Evolutionary conservation across 1,140 invertebrate genomes (phyloP).

Genomic region (Zaprionus vittiger): DNA sequence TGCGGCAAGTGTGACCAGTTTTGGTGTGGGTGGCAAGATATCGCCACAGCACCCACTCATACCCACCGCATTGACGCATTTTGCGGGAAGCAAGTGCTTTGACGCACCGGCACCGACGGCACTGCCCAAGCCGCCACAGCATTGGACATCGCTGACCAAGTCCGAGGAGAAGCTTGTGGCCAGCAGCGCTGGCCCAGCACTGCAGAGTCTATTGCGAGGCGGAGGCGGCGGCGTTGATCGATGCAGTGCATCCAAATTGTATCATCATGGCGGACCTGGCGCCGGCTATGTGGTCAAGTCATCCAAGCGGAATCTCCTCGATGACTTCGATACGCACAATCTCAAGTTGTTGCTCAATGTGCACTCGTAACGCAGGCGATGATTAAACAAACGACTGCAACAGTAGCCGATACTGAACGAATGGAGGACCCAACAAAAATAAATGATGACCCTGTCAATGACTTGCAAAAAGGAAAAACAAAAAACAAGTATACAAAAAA

Average conservation of each 20-base stretch:
- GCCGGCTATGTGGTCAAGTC: slow-evolving; percentile 60
- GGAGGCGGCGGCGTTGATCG: slow-evolving; percentile 39
- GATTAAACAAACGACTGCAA: slow-evolving; percentile 30
- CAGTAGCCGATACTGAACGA: slow-evolving; percentile 41
- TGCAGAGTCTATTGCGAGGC: slow-evolving; percentile 62
- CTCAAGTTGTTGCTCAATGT: slow-evolving; percentile 85
- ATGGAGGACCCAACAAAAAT: slow-evolving; percentile 50
- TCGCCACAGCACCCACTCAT: slow-evolving; percentile 74
- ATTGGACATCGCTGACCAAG: slow-evolving; percentile 85
- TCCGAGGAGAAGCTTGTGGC: slow-evolving; percentile 64
- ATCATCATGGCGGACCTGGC: slow-evolving; percentile 16
- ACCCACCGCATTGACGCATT: slow-evolving; percentile 84
- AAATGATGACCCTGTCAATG: slow-evolving; percentile 59
- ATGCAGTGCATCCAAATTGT: slow-evolving; percentile 42
- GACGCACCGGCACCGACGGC: slow-evolving; percentile 87
- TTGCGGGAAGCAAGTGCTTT: slow-evolving; percentile 87
- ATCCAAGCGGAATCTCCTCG: slow-evolving; percentile 81
- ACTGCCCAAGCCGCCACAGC: slow-evolving; percentile 87
- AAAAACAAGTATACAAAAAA: slow-evolving; percentile 50
- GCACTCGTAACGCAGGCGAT: slow-evolving; percentile 84
- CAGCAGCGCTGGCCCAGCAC: slow-evolving; percentile 69
- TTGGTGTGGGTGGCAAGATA: slow-evolving; percentile 65
- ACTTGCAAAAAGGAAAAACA: slow-evolving; percentile 46
- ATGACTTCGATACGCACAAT: slow-evolving; percentile 85
- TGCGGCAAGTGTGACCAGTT: slow-evolving; percentile 6